Base-by-base conservation (phyloP, 2,888 invertebrate species). In the Bugulina stolonifera region DNA sequence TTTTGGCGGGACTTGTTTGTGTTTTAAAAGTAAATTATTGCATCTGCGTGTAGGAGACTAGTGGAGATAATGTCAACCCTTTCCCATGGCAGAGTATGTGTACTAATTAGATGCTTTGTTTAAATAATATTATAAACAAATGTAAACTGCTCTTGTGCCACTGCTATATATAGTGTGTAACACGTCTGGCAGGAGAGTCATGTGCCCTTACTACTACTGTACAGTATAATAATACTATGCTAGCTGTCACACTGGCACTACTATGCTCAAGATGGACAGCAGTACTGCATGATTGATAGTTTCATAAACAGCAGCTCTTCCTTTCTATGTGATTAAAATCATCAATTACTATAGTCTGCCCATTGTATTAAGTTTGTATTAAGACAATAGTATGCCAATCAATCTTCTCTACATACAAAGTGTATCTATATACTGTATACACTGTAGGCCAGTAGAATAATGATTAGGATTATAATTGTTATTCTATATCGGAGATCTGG, bases 21-120 rank as follows among this genome's bases (percentile, higher is more conserved):
- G 18, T 43, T 18, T 18, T 43, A 43, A 43, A 43, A 43, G 5
- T 43, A 43, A 43, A 43, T 43, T 18, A 43, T 43, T 43, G 18
- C 43, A 10, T 5, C n/a, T n/a, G n/a, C n/a, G n/a, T n/a, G n/a
- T n/a, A n/a, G n/a, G n/a, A n/a, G n/a, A n/a, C n/a, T n/a, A n/a
- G 23, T 25, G 18, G 23, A 5, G n/a, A 27, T 64, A 64, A 64
- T 64, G 64, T 64, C 64, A 64, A 25, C 32, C 32, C 64, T 64
- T 64, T 64, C 64, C 64, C 64, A 64, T 64, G 64, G 29, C 32
- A 32, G 64, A 34, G n/a, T 1, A 64, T 23, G 14, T 23, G 18
- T 5, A 64, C 27, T 64, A 64, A 64, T 43, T 43, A 43, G 32
- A n/a, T 32, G 64, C 64, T 64, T 64, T 64, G 64, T 64, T 14